Base-by-base conservation (phyloP, 2,797 vertebrate species). In the Holocentrus rufus region DNA sequence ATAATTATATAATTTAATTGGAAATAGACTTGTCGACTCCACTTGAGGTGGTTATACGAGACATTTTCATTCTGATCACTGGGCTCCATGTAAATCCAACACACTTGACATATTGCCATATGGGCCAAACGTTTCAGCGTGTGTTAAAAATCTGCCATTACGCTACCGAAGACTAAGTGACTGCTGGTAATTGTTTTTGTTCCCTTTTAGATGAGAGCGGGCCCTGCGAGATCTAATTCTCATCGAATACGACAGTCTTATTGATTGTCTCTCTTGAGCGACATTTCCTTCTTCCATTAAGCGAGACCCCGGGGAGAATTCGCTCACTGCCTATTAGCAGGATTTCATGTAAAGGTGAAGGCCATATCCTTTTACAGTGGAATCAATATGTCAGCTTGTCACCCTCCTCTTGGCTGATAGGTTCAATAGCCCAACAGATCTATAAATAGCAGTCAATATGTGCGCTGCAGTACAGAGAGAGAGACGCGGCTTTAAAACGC, bases 271-370 rank as follows among this genome's bases (percentile, higher is more conserved):
- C 55, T 60, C 68, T 56, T 66, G 55, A 72, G 60, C 31, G 53
- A 72, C 79, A 75, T 83, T 81, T 85, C 63, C 77, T 76, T 1
- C 13, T 83, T 79, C 50, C 76, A 60, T 82, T 82, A 81, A 68
- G 52, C 10, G 20, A 65, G 31, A 65, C 77, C 72, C 55, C 15
- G 22, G 78, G 83, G 72, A 30, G 74, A 70, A 77, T 80, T 78
- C 77, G 62, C 65, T 78, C 74, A 54, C 49, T 6, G 54, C 72
- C 71, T 69, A 63, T 88, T 83, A 82, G 65, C 11, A 2, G 31
- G 61, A 72, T 73, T 70, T 69, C 72, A 77, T 69, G 68, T 66
- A 53, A 76, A 81, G 68, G 79, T 69, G 73, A 84, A 83, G 69
- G 78, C 71, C 61, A 23, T 44, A 69, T 85, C 74, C 59, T 27